Evolutionary conservation across 2,888 invertebrate genomes (phyloP), one percentile per base, ranked within the genome.

Genomic region (Disparrhopalites patrizii): DNA sequence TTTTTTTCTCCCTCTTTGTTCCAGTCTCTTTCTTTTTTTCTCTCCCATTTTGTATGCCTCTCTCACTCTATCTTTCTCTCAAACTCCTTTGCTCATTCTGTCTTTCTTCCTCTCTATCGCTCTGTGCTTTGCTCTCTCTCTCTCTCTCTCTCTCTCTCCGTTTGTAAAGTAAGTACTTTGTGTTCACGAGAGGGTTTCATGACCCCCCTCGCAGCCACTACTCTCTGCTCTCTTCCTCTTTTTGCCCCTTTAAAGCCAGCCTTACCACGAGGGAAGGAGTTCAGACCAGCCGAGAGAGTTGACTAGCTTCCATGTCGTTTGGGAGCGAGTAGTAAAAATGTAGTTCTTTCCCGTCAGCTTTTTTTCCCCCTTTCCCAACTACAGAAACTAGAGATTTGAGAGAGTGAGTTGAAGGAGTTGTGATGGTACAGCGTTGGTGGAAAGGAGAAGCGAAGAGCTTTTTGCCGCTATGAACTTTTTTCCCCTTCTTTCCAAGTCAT

Each of bases 161-260:
- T n/a, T n/a, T n/a, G n/a, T n/a, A n/a, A n/a, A n/a, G n/a, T n/a
- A n/a, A n/a, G n/a, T n/a, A n/a, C 15, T 20, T 47, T 47, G 47
- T 47, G 47, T 47, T 15, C 18, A 15, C 25, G 47, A 47, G 47
- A 47, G 47, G 47, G 47, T 47, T 47, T 47, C 47, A 47, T 47
- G 47, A 47, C 47, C 47, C 47, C 47, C 47, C 47, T 47, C n/a
- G n/a, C 47, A 47, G 47, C 47, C 47, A 47, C 47, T 47, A 47
- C 47, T 23, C 23, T 47, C 5, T 47, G 47, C 23, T 47, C 5
- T 47, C 23, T 47, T 47, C 3, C 47, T 47, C 23, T 47, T 25
- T 47, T 47, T 47, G 25, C 47, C 47, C 20, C 23, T 10, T 25
- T 47, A 23, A 2, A 20, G 20, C 10, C 4, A 23, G 20, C 10